A percentile compares a stretch with the other conserved stretches of the same genome.
Conservation (phyloP, 2,113 vertebrate genomes). For the Urocitellus parryii region DNA sequence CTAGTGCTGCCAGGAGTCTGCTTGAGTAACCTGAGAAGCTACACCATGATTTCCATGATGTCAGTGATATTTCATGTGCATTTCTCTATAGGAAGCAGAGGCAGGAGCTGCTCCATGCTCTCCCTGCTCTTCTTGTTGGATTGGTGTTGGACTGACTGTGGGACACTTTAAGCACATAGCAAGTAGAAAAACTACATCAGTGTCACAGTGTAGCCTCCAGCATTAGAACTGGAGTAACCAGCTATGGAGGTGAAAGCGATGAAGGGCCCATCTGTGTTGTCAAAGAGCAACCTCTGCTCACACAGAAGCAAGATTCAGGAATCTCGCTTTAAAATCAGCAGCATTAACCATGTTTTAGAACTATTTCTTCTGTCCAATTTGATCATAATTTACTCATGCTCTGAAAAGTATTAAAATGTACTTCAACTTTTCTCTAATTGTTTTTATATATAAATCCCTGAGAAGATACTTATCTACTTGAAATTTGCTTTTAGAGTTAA, state of each 20-base stretch:
- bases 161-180: neutral
- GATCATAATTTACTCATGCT: slow-evolving; percentile 57
- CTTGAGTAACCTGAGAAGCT: neutral
- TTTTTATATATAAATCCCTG: slow-evolving; percentile 78
- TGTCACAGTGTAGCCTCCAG: rapidly evolving
- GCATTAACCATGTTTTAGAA: neutral
- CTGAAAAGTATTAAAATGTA: slow-evolving; percentile 77
- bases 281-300: neutral
- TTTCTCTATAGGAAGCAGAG: rapidly evolving
- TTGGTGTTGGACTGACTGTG: rapidly evolving
- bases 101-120: rapidly evolving
- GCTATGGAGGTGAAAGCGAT: neutral
- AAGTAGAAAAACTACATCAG: neutral
- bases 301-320: neutral
- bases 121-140: neutral
- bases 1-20: too few species aligned
- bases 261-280: rapidly evolving
- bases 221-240: rapidly evolving
- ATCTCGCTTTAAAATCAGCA: neutral
- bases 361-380: slow-evolving; percentile 72
- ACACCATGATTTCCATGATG: too few species aligned
- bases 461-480: slow-evolving; percentile 77
- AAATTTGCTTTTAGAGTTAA: slow-evolving; percentile 63
- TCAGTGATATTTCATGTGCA: rapidly evolving
- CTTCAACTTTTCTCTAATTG: slow-evolving; percentile 23